Evolutionary conservation across 2,888 invertebrate species (phyloP), one percentile per base, ranked within the genome.

Genomic region (Stenolophus ochropezus): DNA sequence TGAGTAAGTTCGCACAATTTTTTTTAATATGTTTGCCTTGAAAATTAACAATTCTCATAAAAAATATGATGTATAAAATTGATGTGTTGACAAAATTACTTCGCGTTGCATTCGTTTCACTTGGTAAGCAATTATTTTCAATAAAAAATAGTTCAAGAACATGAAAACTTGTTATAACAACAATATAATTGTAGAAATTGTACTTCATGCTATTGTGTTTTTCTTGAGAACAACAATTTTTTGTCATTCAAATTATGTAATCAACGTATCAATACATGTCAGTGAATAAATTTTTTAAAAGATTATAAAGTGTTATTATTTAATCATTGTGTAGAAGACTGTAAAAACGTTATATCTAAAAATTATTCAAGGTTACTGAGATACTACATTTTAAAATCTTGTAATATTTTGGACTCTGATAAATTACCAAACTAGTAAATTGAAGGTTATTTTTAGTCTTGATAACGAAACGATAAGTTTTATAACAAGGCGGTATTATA

Each of bases 391-490:
- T 61, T n/a, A 61, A 61, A 61, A 25, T 4, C 5, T 23, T 21
- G 4, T 20, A 56, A 56, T 18, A 56, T 3, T 42, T 42, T 42
- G 6, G 33, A 56, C 56, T 8, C 8, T 5, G 8, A 21, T 2
- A 6, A 56, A 5, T 56, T 11, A 49, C 16, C 14, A 49, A 49
- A 14, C n/a, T 49, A 5, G n/a, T 49, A 14, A 51, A 42, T 42
- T 42, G 18, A 20, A 56, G 56, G 56, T 61, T 61, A 25, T 61
- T 23, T n/a, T 61, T 5, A 25, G 25, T 4, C 5, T 61, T 23
- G 25, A 25, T 47, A 71, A 71, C 25, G 8, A 42, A 42, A 4
- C 16, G 42, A 71, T 71, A 71, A 73, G 8, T 47, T 23, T 33
- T 73, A 18, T 16, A 1, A 42, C 69, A 69, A 20, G 56, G 56